phyloP scores from a whole-genome alignment of 1,140 invertebrate species.

The Drosophila virilis region DNA sequence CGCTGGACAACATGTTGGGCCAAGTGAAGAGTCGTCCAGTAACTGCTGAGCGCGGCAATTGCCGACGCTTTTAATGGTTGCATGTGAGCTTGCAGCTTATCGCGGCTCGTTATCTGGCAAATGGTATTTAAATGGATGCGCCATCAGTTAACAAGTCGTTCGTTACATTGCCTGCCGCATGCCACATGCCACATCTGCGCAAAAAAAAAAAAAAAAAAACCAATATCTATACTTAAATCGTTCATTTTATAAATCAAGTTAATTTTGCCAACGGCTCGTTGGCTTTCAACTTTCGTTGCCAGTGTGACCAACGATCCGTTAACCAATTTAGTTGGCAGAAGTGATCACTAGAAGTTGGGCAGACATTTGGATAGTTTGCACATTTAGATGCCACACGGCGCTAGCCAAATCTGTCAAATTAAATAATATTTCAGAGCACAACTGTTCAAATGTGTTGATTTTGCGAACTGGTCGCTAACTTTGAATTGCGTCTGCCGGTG shows the following conservation, averaged over 20 bases:
- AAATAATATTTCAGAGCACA: no score
- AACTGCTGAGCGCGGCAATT: background rate
- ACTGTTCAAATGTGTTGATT: background rate
- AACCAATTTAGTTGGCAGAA: background rate
- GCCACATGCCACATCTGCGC: background rate
- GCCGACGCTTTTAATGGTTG: slow-evolving; percentile 12
- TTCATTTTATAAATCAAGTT: slow-evolving; percentile 11
- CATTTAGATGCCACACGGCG: background rate
- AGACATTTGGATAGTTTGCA: no score
- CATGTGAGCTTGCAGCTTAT: slow-evolving; percentile 21
- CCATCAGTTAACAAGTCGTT: slow-evolving; percentile 30
- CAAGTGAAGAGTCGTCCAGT: background rate
- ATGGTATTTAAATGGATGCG: slow-evolving; percentile 52
- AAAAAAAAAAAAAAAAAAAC: background rate
- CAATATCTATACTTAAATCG: slow-evolving; percentile 4
- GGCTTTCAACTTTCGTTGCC: background rate
- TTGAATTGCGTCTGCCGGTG: background rate
- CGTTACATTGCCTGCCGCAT: background rate
- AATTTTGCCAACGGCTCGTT: background rate
- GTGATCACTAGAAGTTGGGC: no score
- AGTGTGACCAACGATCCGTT: slow-evolving; percentile 3
- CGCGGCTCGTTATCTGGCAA: slow-evolving; percentile 29
- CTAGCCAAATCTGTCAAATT: background rate
- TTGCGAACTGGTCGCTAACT: background rate
- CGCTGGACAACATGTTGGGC: slow-evolving; percentile 21